Percentiles rank a stretch among this genome's conserved stretches.
These are phyloP conservation scores for Gordius sp. DNA, from an alignment of 2,888 invertebrate species.

Conservation along the genomic window DNA sequence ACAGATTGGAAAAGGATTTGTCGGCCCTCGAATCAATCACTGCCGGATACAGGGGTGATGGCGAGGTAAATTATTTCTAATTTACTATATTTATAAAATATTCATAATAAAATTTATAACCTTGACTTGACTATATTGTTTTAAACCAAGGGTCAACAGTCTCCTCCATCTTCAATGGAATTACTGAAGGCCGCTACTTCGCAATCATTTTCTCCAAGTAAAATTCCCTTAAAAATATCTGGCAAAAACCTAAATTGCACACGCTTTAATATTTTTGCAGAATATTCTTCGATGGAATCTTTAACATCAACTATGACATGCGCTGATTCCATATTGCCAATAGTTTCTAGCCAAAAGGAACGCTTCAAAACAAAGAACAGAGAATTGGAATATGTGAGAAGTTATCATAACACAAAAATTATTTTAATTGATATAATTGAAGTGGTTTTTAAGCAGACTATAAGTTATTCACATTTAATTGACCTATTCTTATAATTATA, in stretches of 20 bases:
- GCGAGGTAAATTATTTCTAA: constrained; percentile 26
- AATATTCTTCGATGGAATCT: constrained; percentile 12
- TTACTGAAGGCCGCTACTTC: background rate
- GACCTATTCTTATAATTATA: too few species aligned
- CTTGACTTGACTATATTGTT: background rate
- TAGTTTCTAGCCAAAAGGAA: constrained; percentile 33
- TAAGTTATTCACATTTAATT: background rate
- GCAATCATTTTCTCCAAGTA: background rate
- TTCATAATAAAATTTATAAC: background rate
- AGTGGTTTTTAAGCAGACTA: background rate
- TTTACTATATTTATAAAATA: too few species aligned
- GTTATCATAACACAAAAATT: background rate
- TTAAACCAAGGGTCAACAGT: background rate
- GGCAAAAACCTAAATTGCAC: background rate
- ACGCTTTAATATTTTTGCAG: background rate
- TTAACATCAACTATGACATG: background rate
- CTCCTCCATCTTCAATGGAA: background rate
- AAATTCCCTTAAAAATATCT: background rate
- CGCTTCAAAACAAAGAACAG: constrained; percentile 30
- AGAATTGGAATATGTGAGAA: constrained; percentile 30
- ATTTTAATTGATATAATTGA: background rate
- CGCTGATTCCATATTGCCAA: constrained; percentile 29
- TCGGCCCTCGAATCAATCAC: constrained; percentile 15
- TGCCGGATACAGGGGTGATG: constrained; percentile 28
- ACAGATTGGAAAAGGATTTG: constrained; percentile 30